A percentile compares a stretch with the other conserved stretches of the same genome.
Conservation (phyloP, 2,113 vertebrate species). For the Emberiza fucata region DNA sequence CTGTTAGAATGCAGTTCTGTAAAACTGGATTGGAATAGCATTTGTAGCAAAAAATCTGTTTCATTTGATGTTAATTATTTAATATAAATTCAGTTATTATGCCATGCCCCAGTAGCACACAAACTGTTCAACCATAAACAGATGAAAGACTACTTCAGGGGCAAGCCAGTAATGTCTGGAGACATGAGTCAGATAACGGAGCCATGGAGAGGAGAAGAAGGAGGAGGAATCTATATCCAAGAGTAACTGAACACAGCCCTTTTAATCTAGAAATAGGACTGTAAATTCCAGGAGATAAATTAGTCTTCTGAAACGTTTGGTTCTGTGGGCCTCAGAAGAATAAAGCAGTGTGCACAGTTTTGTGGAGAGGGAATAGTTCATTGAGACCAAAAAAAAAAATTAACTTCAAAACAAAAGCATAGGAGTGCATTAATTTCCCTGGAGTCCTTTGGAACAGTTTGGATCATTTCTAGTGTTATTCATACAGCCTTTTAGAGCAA, state of each 20-base stretch:
- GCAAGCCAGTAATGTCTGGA: neutral
- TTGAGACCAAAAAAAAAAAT: neutral
- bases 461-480: neutral
- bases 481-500: constrained; percentile 3
- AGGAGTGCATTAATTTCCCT: constrained; percentile 37
- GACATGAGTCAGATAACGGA: neutral
- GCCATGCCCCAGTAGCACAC: constrained; percentile 17
- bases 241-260: neutral
- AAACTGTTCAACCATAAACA: constrained; percentile 54
- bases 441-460: constrained; percentile 11
- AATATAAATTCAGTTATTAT: constrained; percentile 42
- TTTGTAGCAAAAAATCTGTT: neutral
- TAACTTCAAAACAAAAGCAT: neutral
- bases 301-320: neutral
- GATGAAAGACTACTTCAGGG: constrained; percentile 48
- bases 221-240: constrained; percentile 3
- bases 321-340: neutral
- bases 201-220: neutral
- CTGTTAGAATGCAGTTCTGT: neutral
- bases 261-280: constrained; percentile 23
- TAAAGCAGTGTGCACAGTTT: neutral
- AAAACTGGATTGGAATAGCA: neutral
- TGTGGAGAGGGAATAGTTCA: neutral
- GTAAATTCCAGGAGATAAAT: constrained; percentile 15
- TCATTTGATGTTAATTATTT: constrained; percentile 52